Evolutionary conservation across 2,888 invertebrate genomes (phyloP).

Genomic region (Lithophane semibrunnea): DNA sequence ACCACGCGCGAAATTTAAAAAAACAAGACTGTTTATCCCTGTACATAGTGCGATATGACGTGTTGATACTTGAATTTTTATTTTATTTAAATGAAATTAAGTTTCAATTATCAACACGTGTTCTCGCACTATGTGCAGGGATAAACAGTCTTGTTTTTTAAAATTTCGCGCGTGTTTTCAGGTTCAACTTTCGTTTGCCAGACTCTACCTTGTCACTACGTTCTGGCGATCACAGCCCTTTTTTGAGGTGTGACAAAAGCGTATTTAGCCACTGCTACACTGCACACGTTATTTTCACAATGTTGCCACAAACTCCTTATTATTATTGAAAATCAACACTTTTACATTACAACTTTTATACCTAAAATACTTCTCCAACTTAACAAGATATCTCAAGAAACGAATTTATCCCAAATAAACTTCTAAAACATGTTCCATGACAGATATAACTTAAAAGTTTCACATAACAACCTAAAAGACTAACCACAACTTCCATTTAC

Average conservation of each 20-base stretch:
- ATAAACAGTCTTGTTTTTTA: no score
- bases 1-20: no score
- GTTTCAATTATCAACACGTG: no score
- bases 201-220: neutral
- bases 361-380: neutral
- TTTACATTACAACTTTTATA: neutral
- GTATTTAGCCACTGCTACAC: neutral
- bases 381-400: neutral
- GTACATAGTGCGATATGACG: no score
- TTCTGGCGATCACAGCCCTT: neutral
- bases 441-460: constrained; percentile 17
- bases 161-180: no score
- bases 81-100: no score
- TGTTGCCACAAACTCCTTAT: neutral
- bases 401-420: neutral
- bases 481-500: constrained; percentile 46
- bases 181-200: no score
- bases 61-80: no score
- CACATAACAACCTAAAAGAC: constrained; percentile 28
- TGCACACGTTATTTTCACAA: no score
- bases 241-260: neutral
- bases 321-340: neutral
- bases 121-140: no score
- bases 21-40: no score
- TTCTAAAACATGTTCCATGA: constrained; percentile 2